phyloP scores from a whole-genome alignment of 2,113 vertebrate genomes.

The Natator depressus region DNA sequence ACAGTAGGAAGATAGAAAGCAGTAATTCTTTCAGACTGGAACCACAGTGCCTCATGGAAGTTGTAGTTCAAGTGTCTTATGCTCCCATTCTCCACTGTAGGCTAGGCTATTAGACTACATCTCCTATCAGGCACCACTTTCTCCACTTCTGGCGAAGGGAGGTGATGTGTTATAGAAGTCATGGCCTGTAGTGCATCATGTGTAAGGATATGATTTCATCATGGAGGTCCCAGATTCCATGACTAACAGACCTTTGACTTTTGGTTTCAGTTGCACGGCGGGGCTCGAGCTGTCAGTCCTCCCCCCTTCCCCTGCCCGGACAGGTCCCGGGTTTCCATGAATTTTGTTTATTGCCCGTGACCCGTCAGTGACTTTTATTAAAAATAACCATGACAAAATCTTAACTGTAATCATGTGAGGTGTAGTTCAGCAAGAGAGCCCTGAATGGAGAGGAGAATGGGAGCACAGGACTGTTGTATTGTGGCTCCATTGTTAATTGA shows the following conservation, averaged over 20 bases:
- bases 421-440: not conserved
- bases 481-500: not conserved
- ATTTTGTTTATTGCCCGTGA: no score
- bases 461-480: not conserved
- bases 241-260: not conserved
- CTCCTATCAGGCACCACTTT: not conserved
- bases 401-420: not conserved
- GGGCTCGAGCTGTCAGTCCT: no score
- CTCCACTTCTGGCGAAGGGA: not conserved
- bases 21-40: not conserved
- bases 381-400: no score
- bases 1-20: not conserved
- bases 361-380: no score
- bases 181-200: no score
- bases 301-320: no score
- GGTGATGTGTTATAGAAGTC: not conserved
- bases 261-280: not conserved
- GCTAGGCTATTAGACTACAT: not conserved
- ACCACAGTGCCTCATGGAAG: not conserved
- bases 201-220: not conserved
- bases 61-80: not conserved
- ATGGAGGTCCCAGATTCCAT: not conserved
- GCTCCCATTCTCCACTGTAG: not conserved
- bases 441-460: not conserved
- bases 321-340: no score